Conservation (phyloP, 2,797 vertebrate genomes). For the Danio choprae region DNA sequence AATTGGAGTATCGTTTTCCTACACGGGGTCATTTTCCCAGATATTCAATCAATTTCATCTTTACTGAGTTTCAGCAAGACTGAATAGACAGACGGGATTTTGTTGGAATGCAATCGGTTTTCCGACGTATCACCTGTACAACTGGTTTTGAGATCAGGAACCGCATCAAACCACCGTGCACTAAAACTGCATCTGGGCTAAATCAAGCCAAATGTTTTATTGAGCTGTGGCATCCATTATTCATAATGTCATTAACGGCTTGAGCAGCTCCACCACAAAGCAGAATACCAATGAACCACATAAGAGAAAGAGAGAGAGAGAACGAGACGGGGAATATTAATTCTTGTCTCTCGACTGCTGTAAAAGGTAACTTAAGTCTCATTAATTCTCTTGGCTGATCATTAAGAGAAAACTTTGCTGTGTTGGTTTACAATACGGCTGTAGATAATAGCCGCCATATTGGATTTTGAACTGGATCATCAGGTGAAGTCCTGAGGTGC, state of each 20-base stretch:
- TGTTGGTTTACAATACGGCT: slow-evolving; percentile 20
- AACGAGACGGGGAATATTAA: slow-evolving; percentile 55
- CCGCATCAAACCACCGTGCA: slow-evolving; percentile 47
- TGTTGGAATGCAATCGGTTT: neutral
- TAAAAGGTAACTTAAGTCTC: slow-evolving; percentile 63
- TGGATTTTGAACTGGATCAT: slow-evolving; percentile 13
- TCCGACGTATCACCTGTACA: slow-evolving; percentile 44
- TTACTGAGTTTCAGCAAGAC: neutral
- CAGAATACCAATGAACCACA: slow-evolving; percentile 66
- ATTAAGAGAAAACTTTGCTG: slow-evolving; percentile 36
- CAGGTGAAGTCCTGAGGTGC: neutral
- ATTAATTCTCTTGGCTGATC: slow-evolving; percentile 51
- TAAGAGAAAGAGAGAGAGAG: slow-evolving; percentile 39
- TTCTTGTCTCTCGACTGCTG: slow-evolving; percentile 54
- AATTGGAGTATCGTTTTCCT: neutral
- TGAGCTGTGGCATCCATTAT: slow-evolving; percentile 67
- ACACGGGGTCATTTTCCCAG: neutral
- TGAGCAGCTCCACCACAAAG: slow-evolving; percentile 49
- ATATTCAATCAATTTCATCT: neutral
- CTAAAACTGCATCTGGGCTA: slow-evolving; percentile 63
- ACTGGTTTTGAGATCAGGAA: slow-evolving; percentile 15
- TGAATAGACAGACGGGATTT: neutral
- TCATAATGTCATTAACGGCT: slow-evolving; percentile 64
- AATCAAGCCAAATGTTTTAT: slow-evolving; percentile 67
- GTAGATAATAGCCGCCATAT: neutral